These are phyloP conservation scores for Pygocentrus nattereri DNA, from an alignment of 2,797 vertebrate genomes.

Conservation along the genomic window DNA sequence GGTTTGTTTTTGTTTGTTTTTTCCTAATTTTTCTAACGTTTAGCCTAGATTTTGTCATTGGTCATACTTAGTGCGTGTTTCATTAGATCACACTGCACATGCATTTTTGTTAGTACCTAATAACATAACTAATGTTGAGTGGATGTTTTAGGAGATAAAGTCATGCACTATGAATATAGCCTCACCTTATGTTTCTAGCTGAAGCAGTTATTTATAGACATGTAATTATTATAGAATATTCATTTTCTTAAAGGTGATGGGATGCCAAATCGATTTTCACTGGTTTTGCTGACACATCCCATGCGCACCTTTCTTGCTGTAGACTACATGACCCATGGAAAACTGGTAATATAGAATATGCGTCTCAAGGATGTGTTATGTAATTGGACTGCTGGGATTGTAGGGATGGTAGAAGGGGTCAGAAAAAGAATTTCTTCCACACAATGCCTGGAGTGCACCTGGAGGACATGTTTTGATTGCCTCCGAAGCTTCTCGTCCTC, in stretches of 20 bases:
- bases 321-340: conserved; percentile 39
- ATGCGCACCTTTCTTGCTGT: conserved; percentile 19
- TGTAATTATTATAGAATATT: background rate
- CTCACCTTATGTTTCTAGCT: background rate
- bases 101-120: background rate
- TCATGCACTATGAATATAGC: background rate
- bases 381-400: conserved; percentile 42
- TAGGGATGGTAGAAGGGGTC: conserved; percentile 33
- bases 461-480: conserved; percentile 54
- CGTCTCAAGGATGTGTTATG: conserved; percentile 36
- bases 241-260: background rate
- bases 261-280: conserved; percentile 28
- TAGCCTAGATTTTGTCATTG: background rate
- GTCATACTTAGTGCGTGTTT: conserved; percentile 1
- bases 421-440: conserved; percentile 43
- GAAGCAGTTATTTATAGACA: too few relatives aligned
- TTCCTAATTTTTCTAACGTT: background rate
- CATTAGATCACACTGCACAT: background rate
- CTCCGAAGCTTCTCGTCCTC: conserved; percentile 33
- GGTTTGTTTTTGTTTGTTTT: background rate
- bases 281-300: conserved; percentile 16
- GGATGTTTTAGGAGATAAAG: background rate
- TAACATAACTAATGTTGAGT: background rate
- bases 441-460: conserved; percentile 28
- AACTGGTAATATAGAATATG: conserved; percentile 37